Base-by-base conservation (phyloP, 1,140 invertebrate species). In the Drosophila littoralis region DNA sequence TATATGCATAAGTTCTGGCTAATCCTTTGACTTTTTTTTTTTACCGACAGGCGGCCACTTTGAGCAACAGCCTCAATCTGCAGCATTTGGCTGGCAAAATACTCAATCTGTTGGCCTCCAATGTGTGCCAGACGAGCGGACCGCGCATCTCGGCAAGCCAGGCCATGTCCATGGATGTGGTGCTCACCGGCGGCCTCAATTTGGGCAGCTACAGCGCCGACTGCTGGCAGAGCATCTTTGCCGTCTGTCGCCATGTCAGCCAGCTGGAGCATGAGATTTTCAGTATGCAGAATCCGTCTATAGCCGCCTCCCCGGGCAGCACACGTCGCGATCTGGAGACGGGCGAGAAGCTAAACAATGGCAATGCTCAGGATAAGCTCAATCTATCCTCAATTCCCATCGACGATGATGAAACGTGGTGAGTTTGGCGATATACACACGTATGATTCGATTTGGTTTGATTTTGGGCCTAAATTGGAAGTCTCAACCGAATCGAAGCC, bases 211-310 rank as follows among this genome's bases (percentile, higher is more conserved):
- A 98, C 86, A 96, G 97, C 32, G 94, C 96, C 42, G 97, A 98
- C 69, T 98, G 97, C 86, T 99, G 98, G 98, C 95, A 96, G 38
- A 97, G 98, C 92, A 96, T 99, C 64, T 98, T 99, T 90, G 95
- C 96, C 92, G 98, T 95, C 7, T 98, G 97, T 85, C 94, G 97
- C n/a, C 97, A 98, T 89, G 96, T 98, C 32, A 96, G 96, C n/a
- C 96, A 96, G 79, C 92, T 98, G 77, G 97, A 98, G 86, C 97
- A 98, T 91, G 95, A 96, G 2, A 95, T 97, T 69, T 98, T 98
- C 73, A 97, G 97, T 74, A 93, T 94, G 81, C 93, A 94, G 79
- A 94, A 93, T 79, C 92, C 93, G 7, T 72, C 89, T 2, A 82
- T 92, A 17, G 75, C 91, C 7, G 75, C 94, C 5, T 92, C 91